phyloP scores from a whole-genome alignment of 2,888 invertebrate species.

The Acrobasis consociella region DNA sequence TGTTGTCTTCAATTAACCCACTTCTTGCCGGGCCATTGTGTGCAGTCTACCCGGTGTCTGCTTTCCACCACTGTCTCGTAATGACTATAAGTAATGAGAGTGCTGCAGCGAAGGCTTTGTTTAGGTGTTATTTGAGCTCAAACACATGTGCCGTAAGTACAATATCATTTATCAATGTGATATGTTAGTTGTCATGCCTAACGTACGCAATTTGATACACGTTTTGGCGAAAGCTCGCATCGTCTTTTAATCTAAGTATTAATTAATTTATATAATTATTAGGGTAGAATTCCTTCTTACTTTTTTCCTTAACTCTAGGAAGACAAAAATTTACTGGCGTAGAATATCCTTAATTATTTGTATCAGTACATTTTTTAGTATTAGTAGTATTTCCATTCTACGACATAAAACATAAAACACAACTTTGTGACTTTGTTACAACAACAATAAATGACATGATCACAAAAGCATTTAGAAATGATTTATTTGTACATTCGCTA shows the following conservation, averaged over 20 bases:
- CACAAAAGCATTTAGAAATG: background rate
- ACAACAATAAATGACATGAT: too few relatives aligned
- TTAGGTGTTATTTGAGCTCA: slow-evolving; percentile 62
- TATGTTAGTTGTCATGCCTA: slow-evolving; percentile 11
- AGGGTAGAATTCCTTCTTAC: too few relatives aligned
- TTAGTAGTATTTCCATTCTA: too few relatives aligned
- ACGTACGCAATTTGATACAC: background rate
- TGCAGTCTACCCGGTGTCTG: slow-evolving; percentile 75
- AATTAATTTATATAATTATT: too few relatives aligned
- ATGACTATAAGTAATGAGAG: slow-evolving; percentile 69
- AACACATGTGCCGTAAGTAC: slow-evolving; percentile 44
- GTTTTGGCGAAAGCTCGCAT: slow-evolving; percentile 1
- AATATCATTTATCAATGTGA: slow-evolving; percentile 20
- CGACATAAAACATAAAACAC: too few relatives aligned
- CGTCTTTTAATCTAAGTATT: background rate
- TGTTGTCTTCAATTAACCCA: slow-evolving; percentile 79
- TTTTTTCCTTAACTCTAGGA: background rate
- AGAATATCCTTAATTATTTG: slow-evolving; percentile 8
- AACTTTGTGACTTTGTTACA: too few relatives aligned
- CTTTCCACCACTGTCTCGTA: slow-evolving; percentile 71
- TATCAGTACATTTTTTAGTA: background rate
- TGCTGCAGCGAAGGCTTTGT: slow-evolving; percentile 55
- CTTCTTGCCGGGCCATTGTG: slow-evolving; percentile 69
- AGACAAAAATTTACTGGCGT: background rate
- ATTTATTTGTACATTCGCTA: slow-evolving; percentile 17